Percentiles rank a stretch among this genome's conserved stretches.
phyloP scores from a whole-genome alignment of 2,113 vertebrate genomes.

The Stigmatopora nigra region DNA sequence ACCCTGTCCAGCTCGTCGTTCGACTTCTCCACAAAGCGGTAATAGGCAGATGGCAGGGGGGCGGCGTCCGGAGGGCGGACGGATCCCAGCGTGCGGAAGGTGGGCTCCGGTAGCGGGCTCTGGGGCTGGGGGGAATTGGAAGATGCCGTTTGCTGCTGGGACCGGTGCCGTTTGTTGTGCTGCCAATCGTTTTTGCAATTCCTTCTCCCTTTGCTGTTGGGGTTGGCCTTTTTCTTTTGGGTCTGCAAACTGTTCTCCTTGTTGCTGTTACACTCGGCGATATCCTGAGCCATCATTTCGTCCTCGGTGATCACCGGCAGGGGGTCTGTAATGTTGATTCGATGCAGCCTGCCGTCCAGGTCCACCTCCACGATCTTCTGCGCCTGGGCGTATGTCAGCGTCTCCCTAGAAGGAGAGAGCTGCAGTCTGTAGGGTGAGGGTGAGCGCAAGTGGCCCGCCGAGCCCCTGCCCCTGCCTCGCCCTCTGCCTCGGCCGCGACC shows the following conservation, averaged over 20 bases:
- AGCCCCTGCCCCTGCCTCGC: slow-evolving; percentile 68
- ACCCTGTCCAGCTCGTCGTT: slow-evolving; percentile 82
- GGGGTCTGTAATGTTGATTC: slow-evolving; percentile 90
- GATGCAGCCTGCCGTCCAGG: slow-evolving; percentile 89
- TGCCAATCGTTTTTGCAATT: slow-evolving; percentile 66
- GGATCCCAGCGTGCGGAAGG: slow-evolving; percentile 77
- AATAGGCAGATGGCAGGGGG: slow-evolving; percentile 81
- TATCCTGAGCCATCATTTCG: slow-evolving; percentile 92
- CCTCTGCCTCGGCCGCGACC: slow-evolving; percentile 63
- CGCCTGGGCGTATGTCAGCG: slow-evolving; percentile 90
- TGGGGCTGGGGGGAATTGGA: slow-evolving; percentile 62
- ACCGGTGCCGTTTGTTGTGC: slow-evolving; percentile 49
- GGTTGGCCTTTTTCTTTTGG: slow-evolving; percentile 71
- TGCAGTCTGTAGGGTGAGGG: slow-evolving; percentile 87
- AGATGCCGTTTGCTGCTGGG: slow-evolving; percentile 50
- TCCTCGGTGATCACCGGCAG: slow-evolving; percentile 92
- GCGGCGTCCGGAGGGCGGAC: slow-evolving; percentile 70
- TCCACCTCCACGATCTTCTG: slow-evolving; percentile 95
- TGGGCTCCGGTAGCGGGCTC: slow-evolving; percentile 82
- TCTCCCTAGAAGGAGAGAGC: slow-evolving; percentile 84
- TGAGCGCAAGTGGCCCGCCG: slow-evolving; percentile 67
- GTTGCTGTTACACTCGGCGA: slow-evolving; percentile 95
- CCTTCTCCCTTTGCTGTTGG: slow-evolving; percentile 76
- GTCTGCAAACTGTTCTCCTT: slow-evolving; percentile 95
- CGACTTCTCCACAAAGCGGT: slow-evolving; percentile 84